Evolutionary conservation across 2,797 vertebrate genomes (phyloP).

Genomic region (Merluccius polli): DNA sequence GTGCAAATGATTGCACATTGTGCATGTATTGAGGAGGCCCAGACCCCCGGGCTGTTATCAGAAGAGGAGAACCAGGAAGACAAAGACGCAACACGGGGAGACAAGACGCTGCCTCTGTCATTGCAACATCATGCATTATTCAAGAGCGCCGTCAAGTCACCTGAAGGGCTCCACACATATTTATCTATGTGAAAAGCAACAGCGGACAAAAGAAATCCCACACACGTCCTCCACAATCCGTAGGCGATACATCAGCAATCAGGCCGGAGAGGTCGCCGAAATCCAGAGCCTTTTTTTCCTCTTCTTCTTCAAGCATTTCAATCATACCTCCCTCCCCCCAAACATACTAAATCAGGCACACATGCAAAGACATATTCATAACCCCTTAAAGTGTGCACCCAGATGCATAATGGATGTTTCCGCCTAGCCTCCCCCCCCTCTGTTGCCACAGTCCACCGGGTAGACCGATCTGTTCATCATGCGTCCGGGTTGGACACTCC

Average conservation of each 20-base stretch:
- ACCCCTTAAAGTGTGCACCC: too few species aligned
- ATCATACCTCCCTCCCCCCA: too few species aligned
- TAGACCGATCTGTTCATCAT: too few species aligned
- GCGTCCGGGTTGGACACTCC: too few species aligned
- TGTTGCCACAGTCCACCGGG: too few species aligned
- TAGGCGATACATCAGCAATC: constrained; percentile 44
- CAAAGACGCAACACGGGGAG: constrained; percentile 35
- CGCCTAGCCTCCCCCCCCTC: too few species aligned
- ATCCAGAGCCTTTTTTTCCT: too few species aligned
- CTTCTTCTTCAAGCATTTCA: constrained; percentile 16
- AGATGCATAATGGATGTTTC: too few species aligned
- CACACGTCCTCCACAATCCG: constrained; percentile 39
- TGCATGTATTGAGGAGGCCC: too few species aligned
- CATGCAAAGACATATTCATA: too few species aligned
- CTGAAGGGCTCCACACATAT: constrained; percentile 58
- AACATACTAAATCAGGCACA: too few species aligned
- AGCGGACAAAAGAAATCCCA: constrained; percentile 35
- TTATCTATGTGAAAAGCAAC: constrained; percentile 53
- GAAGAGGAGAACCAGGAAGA: constrained; percentile 26
- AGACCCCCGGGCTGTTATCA: constrained; percentile 44
- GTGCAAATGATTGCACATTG: constrained; percentile 15
- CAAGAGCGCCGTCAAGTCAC: constrained; percentile 53
- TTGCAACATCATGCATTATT: constrained; percentile 69
- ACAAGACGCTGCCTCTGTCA: constrained; percentile 57
- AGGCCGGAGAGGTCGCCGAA: constrained; percentile 16